Percentiles rank a stretch among this genome's conserved stretches.
Evolutionary conservation across 2,797 vertebrate species (phyloP).

Genomic region (Scyliorhinus canicula): DNA sequence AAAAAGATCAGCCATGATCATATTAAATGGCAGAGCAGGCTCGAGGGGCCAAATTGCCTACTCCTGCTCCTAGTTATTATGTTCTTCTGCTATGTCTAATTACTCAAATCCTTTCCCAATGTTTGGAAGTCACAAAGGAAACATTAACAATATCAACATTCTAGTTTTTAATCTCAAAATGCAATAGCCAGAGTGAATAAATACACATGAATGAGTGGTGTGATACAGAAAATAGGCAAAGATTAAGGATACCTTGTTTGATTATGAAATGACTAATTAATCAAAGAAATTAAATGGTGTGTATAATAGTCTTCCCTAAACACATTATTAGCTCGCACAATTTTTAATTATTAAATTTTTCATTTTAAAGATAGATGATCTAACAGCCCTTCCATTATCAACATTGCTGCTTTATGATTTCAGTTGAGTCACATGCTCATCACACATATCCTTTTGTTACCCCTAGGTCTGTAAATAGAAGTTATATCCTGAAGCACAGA

Average conservation of each 20-base stretch:
- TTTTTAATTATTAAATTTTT: slow-evolving; percentile 34
- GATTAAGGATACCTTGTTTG: not conserved
- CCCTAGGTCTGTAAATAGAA: not conserved
- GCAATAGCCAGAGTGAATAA: not conserved
- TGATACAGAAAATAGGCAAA: not conserved
- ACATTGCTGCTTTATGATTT: not conserved
- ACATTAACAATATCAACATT: not conserved
- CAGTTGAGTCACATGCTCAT: not conserved
- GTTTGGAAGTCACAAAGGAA: not conserved
- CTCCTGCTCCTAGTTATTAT: too few species aligned
- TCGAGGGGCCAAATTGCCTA: too few species aligned
- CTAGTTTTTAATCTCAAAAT: not conserved
- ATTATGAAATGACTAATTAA: not conserved
- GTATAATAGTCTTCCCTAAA: not conserved
- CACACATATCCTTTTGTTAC: not conserved
- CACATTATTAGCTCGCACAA: not conserved
- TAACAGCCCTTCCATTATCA: not conserved
- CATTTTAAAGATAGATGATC: not conserved
- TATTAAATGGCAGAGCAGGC: too few species aligned
- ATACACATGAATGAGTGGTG: not conserved
- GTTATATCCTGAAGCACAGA: not conserved
- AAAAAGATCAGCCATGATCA: too few species aligned
- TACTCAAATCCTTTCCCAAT: not conserved
- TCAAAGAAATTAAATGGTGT: not conserved
- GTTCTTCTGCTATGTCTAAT: too few species aligned